Base-by-base conservation (phyloP, 2,888 invertebrate species). In the Xestia c-nigrum region DNA sequence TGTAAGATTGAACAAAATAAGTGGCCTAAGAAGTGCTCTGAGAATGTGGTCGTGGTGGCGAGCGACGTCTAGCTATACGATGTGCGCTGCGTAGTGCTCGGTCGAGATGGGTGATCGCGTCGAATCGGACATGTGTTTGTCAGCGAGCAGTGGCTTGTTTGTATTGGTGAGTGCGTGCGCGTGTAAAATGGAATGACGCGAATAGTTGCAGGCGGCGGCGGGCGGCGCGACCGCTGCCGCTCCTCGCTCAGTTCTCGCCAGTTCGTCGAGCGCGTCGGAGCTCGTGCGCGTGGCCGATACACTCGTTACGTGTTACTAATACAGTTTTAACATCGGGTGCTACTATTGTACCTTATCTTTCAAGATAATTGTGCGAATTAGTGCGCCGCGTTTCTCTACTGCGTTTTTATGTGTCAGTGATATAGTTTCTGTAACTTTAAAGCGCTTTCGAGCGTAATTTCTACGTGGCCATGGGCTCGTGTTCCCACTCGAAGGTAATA, bases 391-490 rank as follows among this genome's bases (percentile, higher is more conserved):
- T 88, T 91, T 87, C 83, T 88, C 64, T 85, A 78, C 81, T 86
- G 85, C 84, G 86, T 89, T 91, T 89, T 87, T 87, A 90, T 90
- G 90, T 91, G 92, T 87, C 85, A 90, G 93, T 93, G 92, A 91
- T 92, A 91, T 90, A 83, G 89, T 91, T 90, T 91, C 85, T 80
- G 92, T 94, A 92, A 89, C 87, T 90, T 92, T 92, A 91, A 90
- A 89, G 90, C 90, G 92, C 91, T 94, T 91, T 92, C 89, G 90
- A 93, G 93, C 93, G 93, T 92, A 91, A 90, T 93, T 92, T 92
- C 91, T 92, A 93, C 93, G 93, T 94, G 95, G 94, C 95, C 95
- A 96, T 96, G 96, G 95, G 94, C 91, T 94, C 92, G 91, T 92
- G 92, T 94, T 94, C 90, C 91, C 90, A 92, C 92, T 93, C 90